phyloP scores from a whole-genome alignment of 2,113 vertebrate species.

The Scytalopus superciliaris region DNA sequence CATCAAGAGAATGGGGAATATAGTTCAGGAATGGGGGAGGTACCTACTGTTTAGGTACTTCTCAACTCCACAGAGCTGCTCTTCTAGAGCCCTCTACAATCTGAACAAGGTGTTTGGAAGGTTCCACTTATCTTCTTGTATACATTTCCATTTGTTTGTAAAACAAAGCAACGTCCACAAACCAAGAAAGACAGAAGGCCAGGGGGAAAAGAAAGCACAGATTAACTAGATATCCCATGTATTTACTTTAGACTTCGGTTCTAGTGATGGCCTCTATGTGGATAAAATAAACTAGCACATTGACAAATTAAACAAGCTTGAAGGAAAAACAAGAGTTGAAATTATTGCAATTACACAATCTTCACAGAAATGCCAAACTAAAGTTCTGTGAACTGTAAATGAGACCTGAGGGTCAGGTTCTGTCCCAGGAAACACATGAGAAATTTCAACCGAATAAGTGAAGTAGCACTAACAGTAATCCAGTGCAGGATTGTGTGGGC shows the following conservation, averaged over 20 bases:
- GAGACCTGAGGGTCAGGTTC: slow-evolving; percentile 41
- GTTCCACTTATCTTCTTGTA: neutral
- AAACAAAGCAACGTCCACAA: neutral
- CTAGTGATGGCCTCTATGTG: neutral
- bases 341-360: slow-evolving; percentile 37
- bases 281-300: slow-evolving; percentile 23
- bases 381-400: slow-evolving; percentile 35
- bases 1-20: neutral
- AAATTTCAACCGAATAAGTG: neutral
- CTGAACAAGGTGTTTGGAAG: neutral
- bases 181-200: neutral
- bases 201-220: neutral
- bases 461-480: neutral
- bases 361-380: slow-evolving; percentile 1
- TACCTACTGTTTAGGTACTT: neutral
- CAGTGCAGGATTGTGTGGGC: neutral
- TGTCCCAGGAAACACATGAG: neutral
- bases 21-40: neutral
- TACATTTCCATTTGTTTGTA: neutral
- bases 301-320: slow-evolving; percentile 30
- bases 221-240: neutral
- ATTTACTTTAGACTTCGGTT: slow-evolving; percentile 27
- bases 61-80: neutral
- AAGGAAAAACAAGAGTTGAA: slow-evolving; percentile 32
- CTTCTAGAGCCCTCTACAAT: neutral